phyloP scores from a whole-genome alignment of 2,888 invertebrate species.

The Diarsia mendica region DNA sequence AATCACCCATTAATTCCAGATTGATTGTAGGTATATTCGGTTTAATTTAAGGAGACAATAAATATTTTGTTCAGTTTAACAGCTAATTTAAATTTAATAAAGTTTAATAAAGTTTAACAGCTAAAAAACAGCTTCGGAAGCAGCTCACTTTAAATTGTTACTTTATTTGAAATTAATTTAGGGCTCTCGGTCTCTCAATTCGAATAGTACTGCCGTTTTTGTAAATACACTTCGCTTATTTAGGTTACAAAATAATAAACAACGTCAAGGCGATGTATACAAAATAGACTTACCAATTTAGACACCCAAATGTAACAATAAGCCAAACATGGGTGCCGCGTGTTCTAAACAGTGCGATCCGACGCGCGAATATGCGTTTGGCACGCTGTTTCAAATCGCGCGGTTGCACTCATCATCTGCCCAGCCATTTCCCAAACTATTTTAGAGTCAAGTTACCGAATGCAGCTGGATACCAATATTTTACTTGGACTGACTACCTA shows the following conservation, averaged over 20 bases:
- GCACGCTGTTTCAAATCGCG: background rate
- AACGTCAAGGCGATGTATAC: constrained; percentile 9
- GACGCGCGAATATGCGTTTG: background rate
- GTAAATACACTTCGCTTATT: background rate
- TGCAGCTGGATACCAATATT: background rate
- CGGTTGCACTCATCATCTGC: background rate
- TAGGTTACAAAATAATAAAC: constrained; percentile 13
- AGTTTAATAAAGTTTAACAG: background rate
- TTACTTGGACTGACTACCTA: background rate
- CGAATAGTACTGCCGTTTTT: background rate
- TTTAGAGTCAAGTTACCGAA: background rate
- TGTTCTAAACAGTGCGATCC: background rate
- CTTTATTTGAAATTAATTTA: background rate
- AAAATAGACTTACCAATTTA: constrained; percentile 4
- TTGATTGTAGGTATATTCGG: background rate
- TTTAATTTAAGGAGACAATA: background rate
- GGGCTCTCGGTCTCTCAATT: background rate
- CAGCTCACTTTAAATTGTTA: background rate
- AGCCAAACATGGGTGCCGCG: constrained; percentile 13
- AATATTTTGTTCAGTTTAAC: background rate
- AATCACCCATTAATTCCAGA: constrained; percentile 14
- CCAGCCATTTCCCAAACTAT: background rate
- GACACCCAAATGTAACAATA: constrained; percentile 20
- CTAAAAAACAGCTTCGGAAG: background rate
- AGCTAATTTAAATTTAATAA: too few species aligned